Evolutionary conservation across 2,113 vertebrate genomes (phyloP), one percentile per base, ranked within the genome.

Genomic region (Nesoenas mayeri): DNA sequence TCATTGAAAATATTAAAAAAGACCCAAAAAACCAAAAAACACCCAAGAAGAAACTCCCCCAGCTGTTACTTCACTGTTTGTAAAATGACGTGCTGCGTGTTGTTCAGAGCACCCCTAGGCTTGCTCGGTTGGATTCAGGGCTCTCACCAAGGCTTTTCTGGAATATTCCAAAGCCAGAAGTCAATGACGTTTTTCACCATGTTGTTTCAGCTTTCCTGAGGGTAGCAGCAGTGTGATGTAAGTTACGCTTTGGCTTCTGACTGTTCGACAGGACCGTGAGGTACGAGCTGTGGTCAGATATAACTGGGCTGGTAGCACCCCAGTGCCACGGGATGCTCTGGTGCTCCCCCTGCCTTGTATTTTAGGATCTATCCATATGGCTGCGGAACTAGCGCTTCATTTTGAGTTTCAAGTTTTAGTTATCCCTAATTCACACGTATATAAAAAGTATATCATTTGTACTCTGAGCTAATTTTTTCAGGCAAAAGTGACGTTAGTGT

Each of bases 41-140:
- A 21, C 15, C 25, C 44, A 44, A 44, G 44, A 44, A 44, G 42
- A 44, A 44, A 11, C n/a, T 89, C 25, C 20, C 38, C 34, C 6
- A 12, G 3, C 7, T 11, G 28, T 48, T 24, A 1, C 40, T 67
- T 60, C 7, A 5, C 40, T 56, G 6, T 40, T 7, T 32, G 25
- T 16, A 11, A 40, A 21, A 25, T 14, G 34, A 12, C 0, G 0
- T 4, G 56, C 15, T 40, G 15, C 1, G 3, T 40, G 53, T 5
- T 54, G 50, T 22, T 69, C 54, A 25, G 65, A 81, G 40, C 34
- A 15, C 32, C 65, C 54, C 17, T 66, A 60, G 64, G 64, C 21
- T 50, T 50, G 48, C 60, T 77, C 42, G 67, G 22, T 50, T 22
- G 48, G 22, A 10, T 50, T 24, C 53, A 17, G 44, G 83, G 34